phyloP scores from a whole-genome alignment of 2,888 invertebrate genomes.

The Sphecodes monilicornis region DNA sequence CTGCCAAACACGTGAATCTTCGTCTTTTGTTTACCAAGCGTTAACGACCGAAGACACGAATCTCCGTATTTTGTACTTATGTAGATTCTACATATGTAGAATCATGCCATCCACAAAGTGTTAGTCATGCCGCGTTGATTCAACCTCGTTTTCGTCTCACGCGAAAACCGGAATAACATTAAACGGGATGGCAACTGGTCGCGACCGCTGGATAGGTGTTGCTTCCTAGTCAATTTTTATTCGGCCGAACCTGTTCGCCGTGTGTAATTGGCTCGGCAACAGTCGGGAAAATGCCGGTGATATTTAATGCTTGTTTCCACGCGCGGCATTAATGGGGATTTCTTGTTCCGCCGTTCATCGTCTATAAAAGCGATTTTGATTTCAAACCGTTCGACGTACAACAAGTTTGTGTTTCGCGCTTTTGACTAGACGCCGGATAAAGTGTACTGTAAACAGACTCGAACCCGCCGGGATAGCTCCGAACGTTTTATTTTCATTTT shows the following conservation, averaged over 20 bases:
- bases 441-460: conserved; percentile 10
- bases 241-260: conserved; percentile 19
- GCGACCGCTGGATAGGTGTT: conserved; percentile 13
- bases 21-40: no score
- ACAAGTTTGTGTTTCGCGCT: not conserved
- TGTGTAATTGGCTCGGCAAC: conserved; percentile 17
- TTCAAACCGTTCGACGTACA: not conserved
- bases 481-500: conserved; percentile 1
- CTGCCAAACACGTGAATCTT: no score
- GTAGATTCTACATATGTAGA: no score
- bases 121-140: not conserved
- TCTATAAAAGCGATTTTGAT: not conserved
- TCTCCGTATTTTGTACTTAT: no score
- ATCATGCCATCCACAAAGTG: not conserved
- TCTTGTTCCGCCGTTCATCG: conserved; percentile 7
- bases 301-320: conserved; percentile 1
- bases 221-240: conserved; percentile 28
- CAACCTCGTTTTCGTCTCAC: conserved; percentile 10
- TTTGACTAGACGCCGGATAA: not conserved
- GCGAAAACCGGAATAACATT: conserved; percentile 19
- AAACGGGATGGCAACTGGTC: conserved; percentile 4
- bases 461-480: not conserved
- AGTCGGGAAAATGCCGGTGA: conserved; percentile 8
- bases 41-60: no score
- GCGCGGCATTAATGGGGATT: conserved; percentile 10